These are phyloP conservation scores for Himalopsyche tibetana DNA, from an alignment of 2,888 invertebrate genomes.

Conservation along the genomic window DNA sequence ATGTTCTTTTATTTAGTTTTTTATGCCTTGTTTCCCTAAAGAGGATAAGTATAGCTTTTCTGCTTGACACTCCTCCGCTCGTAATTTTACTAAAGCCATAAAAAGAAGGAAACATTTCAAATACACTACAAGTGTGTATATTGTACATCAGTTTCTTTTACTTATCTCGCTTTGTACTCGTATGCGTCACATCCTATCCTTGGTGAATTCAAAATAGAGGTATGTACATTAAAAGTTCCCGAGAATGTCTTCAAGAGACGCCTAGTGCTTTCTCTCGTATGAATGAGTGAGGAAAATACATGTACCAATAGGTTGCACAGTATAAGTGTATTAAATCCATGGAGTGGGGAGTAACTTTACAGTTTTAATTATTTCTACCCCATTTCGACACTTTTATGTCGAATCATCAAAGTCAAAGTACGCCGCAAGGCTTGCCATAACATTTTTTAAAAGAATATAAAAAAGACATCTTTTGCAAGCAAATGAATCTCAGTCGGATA, in stretches of 20 bases:
- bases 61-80: neutral
- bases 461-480: conserved; percentile 47
- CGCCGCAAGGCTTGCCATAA: conserved; percentile 46
- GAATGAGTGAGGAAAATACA: conserved; percentile 7
- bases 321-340: neutral
- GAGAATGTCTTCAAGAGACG: conserved; percentile 26
- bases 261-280: conserved; percentile 7
- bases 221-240: conserved; percentile 8
- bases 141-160: conserved; percentile 5
- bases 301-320: neutral
- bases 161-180: conserved; percentile 19
- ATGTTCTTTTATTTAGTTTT: no score
- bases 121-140: neutral
- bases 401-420: conserved; percentile 58
- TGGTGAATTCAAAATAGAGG: neutral
- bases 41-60: conserved; percentile 26
- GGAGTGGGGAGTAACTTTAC: neutral
- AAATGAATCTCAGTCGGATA: conserved; percentile 39
- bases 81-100: conserved; percentile 31
- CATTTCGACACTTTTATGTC: conserved; percentile 44
- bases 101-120: conserved; percentile 17
- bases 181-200: conserved; percentile 6
- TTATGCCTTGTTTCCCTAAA: conserved; percentile 17
- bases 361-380: conserved; percentile 51
- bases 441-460: conserved; percentile 45